Conservation (phyloP, 2,888 invertebrate genomes). For the Acanthococcus lagerstroemiae region DNA sequence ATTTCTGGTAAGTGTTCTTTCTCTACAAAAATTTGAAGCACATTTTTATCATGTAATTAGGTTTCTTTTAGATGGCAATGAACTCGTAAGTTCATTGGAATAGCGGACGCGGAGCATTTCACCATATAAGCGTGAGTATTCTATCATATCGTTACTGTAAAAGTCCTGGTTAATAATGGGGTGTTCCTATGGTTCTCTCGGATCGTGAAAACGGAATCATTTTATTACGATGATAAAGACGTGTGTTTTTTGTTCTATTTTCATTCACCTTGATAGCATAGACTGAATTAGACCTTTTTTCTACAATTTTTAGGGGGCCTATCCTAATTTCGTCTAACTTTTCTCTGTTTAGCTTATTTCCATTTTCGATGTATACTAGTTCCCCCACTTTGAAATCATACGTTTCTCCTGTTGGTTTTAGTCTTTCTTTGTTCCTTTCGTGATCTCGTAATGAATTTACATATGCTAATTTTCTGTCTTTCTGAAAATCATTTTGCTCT, state of each 20-base stretch:
- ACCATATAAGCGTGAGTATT: neutral
- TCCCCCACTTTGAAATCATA: constrained; percentile 17
- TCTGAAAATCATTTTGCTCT: constrained; percentile 13
- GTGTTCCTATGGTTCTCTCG: too few species aligned
- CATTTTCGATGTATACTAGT: constrained; percentile 17
- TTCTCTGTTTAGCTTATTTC: constrained; percentile 16
- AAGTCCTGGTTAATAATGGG: too few species aligned
- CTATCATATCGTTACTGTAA: too few species aligned
- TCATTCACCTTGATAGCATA: neutral
- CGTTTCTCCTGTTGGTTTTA: neutral
- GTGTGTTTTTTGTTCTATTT: neutral
- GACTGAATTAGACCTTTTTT: constrained; percentile 9
- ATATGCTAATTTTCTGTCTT: constrained; percentile 28
- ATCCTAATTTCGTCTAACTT: constrained; percentile 18
- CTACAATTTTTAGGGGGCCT: constrained; percentile 12
- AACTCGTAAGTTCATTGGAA: too few species aligned
- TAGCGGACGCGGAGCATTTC: too few species aligned
- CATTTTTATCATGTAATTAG: too few species aligned
- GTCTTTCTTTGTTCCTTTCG: constrained; percentile 28
- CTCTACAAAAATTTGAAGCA: too few species aligned
- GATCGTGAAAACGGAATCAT: neutral
- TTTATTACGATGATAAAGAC: neutral
- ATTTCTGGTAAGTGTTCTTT: too few species aligned
- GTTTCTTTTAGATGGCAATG: too few species aligned
- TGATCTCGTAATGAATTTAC: constrained; percentile 29